phyloP scores from a whole-genome alignment of 1,140 invertebrate genomes.

The Dendrolimus punctatus region DNA sequence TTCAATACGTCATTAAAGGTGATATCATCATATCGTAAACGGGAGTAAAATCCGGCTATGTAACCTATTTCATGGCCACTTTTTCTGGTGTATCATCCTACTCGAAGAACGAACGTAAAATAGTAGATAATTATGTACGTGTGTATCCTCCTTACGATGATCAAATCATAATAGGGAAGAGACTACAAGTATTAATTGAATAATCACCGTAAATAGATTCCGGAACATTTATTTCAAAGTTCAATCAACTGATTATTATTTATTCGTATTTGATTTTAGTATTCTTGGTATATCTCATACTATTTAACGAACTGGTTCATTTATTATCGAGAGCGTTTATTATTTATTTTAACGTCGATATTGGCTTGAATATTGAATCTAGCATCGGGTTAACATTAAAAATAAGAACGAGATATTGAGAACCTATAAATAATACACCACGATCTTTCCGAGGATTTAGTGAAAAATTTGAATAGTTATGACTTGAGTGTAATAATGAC shows the following conservation, averaged over 20 bases:
- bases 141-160: slow-evolving; percentile 3
- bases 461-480: too few relatives aligned
- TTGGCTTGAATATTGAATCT: too few relatives aligned
- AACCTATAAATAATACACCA: too few relatives aligned
- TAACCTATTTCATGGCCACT: slow-evolving; percentile 56
- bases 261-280: neutral
- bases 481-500: too few relatives aligned
- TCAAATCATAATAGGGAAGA: slow-evolving; percentile 17
- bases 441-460: too few relatives aligned
- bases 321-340: too few relatives aligned
- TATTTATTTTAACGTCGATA: too few relatives aligned
- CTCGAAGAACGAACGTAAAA: slow-evolving; percentile 8
- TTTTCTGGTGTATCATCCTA: slow-evolving; percentile 53
- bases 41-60: slow-evolving; percentile 56
- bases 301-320: too few relatives aligned
- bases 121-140: too few relatives aligned
- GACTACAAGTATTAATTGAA: slow-evolving; percentile 19
- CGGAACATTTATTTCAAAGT: slow-evolving; percentile 19
- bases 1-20: slow-evolving; percentile 39
- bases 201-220: slow-evolving; percentile 17
- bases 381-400: too few relatives aligned
- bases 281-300: too few relatives aligned
- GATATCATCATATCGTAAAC: slow-evolving; percentile 47
- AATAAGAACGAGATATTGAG: too few relatives aligned
- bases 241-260: slow-evolving; percentile 8